A percentile compares a stretch with the other conserved stretches of the same genome.
Evolutionary conservation across 37 sponge, comb jelly and placozoan species (phyloP).

Genomic region (Cliona cf. orientalis): DNA sequence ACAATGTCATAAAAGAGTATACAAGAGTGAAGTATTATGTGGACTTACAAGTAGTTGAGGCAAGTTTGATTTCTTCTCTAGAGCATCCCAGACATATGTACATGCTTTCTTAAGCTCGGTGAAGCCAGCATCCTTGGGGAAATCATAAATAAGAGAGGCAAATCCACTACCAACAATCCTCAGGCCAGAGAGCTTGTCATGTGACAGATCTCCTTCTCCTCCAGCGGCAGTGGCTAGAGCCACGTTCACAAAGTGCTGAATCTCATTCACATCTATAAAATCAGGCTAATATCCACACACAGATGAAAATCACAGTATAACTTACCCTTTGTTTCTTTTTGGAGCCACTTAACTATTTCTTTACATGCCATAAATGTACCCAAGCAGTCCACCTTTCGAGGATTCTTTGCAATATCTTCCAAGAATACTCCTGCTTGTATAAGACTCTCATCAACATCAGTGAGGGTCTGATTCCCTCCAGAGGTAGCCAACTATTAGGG

Average conservation of each 20-base stretch:
- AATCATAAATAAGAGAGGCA: conserved; percentile 37
- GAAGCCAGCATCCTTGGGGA: conserved; percentile 11
- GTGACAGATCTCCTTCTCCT: conserved; percentile 49
- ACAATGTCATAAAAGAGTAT: no score
- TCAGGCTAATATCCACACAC: neutral
- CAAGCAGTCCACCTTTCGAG: conserved; percentile 13
- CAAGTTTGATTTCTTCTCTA: conserved; percentile 3
- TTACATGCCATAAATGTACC: conserved; percentile 15
- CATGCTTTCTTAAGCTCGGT: conserved; percentile 12
- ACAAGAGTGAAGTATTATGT: no score
- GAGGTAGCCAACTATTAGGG: neutral
- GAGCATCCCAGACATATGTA: conserved; percentile 27
- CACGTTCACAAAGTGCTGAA: conserved; percentile 54
- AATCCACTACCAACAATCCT: conserved; percentile 53
- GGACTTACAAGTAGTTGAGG: conserved; percentile 50
- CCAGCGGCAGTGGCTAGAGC: conserved; percentile 62
- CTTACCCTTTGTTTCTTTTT: conserved; percentile 25
- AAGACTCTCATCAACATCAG: neutral
- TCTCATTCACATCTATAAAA: conserved; percentile 43
- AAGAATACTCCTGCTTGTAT: conserved; percentile 24
- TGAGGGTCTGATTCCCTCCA: conserved; percentile 5
- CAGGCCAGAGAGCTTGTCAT: conserved; percentile 50
- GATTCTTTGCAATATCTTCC: neutral
- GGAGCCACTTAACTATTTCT: conserved; percentile 35
- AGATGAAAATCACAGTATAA: no score